These are phyloP conservation scores for Catharus bicknelli DNA, from an alignment of 2,113 vertebrate genomes.

Conservation along the genomic window DNA sequence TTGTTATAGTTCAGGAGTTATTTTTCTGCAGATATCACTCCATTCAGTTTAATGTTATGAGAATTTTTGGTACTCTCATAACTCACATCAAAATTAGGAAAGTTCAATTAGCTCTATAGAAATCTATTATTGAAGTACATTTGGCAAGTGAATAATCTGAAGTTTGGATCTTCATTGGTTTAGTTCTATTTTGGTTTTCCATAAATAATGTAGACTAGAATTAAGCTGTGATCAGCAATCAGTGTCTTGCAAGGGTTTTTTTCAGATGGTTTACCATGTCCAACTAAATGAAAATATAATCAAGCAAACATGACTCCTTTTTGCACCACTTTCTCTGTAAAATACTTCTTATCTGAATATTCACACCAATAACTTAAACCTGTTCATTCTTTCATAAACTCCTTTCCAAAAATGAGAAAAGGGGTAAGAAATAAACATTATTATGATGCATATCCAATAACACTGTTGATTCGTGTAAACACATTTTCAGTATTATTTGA, in stretches of 20 bases:
- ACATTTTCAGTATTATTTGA: neutral
- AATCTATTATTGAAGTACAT: neutral
- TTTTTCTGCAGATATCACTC: conserved; percentile 30
- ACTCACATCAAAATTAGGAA: conserved; percentile 5
- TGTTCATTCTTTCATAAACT: neutral
- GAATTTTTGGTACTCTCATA: conserved; percentile 6
- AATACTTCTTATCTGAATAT: neutral
- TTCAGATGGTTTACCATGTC: neutral
- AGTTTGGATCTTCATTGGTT: neutral
- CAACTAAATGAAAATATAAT: neutral
- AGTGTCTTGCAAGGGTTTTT: neutral
- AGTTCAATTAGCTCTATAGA: neutral
- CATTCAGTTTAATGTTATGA: conserved; percentile 11
- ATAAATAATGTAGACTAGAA: conserved; percentile 29
- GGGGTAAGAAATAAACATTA: neutral
- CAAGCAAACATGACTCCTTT: neutral
- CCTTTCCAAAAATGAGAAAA: neutral
- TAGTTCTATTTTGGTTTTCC: neutral
- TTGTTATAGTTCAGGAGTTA: conserved; percentile 50
- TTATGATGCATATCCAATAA: neutral
- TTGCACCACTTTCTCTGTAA: neutral
- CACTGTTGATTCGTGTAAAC: neutral
- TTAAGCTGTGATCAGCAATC: neutral
- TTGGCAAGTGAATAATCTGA: neutral
- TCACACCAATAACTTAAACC: neutral